Conservation (phyloP, 2,797 vertebrate species). For the Anniella stebbinsi region DNA sequence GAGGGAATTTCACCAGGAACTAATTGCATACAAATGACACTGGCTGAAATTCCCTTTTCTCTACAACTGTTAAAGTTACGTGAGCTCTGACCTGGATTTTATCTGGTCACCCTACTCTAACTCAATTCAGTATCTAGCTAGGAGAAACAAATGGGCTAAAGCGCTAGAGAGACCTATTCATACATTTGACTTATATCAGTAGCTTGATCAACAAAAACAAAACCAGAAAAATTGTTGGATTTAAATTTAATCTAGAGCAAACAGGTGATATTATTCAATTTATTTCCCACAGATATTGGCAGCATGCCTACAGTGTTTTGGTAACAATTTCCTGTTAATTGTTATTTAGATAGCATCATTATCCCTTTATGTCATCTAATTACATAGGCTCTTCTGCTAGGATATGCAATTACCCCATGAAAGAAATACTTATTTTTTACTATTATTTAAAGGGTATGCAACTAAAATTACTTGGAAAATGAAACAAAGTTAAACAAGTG, state of each 20-base stretch:
- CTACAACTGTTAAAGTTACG: no score
- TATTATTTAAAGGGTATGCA: neutral
- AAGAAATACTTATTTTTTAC: conserved; percentile 37
- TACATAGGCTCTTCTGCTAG: conserved; percentile 22
- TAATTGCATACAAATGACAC: no score
- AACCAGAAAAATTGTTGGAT: conserved; percentile 6
- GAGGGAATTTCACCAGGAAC: no score
- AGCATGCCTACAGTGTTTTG: no score
- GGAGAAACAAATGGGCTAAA: neutral
- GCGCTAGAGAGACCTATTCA: neutral
- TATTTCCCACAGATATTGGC: neutral
- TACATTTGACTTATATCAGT: neutral
- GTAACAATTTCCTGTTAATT: conserved; percentile 38
- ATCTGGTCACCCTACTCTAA: no score
- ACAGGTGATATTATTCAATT: conserved; percentile 32
- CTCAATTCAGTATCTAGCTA: neutral
- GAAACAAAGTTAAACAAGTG: neutral
- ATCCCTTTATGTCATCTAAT: conserved; percentile 28
- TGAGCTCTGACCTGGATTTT: no score
- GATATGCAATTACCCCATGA: conserved; percentile 32
- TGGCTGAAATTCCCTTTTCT: no score
- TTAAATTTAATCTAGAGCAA: conserved; percentile 29
- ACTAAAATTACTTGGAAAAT: conserved; percentile 17
- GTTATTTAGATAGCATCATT: conserved; percentile 44
- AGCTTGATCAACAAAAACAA: conserved; percentile 19